Percentiles rank a stretch among this genome's conserved stretches.
These are phyloP conservation scores for Paralichthys olivaceus DNA, from an alignment of 2,113 vertebrate species.

Conservation along the genomic window DNA sequence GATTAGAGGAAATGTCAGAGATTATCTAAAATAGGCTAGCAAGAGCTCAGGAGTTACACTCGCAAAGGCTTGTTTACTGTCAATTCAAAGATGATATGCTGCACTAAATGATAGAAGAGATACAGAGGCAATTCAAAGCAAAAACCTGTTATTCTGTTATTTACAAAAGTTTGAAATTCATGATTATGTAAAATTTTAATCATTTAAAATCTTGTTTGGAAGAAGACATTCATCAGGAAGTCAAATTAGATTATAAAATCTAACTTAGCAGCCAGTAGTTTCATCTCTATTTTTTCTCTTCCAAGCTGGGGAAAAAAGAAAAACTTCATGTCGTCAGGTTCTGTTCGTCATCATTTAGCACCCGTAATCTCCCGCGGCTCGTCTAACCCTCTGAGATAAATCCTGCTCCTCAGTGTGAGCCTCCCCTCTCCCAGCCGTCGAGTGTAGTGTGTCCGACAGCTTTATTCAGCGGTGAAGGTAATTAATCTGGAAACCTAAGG, in stretches of 20 bases:
- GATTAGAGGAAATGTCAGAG: slow-evolving; percentile 15
- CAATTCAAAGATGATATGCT: not conserved
- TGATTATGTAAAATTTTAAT: not conserved
- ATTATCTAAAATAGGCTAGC: not conserved
- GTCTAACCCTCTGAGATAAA: slow-evolving; percentile 49
- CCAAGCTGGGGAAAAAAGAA: not conserved
- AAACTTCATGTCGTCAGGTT: slow-evolving; percentile 16
- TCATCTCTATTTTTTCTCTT: not conserved
- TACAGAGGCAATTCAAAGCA: too few relatives aligned
- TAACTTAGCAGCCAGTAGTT: slow-evolving; percentile 10
- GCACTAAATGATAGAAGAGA: not conserved
- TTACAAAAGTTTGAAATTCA: too few relatives aligned
- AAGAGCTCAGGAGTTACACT: slow-evolving; percentile 15
- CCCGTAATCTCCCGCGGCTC: slow-evolving; percentile 46
- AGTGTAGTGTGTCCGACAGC: slow-evolving; percentile 69
- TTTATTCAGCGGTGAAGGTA: slow-evolving; percentile 71
- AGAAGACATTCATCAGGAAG: not conserved
- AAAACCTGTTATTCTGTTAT: too few relatives aligned
- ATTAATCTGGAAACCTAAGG: slow-evolving; percentile 74
- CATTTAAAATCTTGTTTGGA: not conserved
- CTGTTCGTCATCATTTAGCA: slow-evolving; percentile 61
- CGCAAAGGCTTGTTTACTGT: not conserved
- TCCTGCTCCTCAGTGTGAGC: slow-evolving; percentile 34
- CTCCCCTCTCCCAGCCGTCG: slow-evolving; percentile 49
- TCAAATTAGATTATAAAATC: not conserved